Base-by-base conservation (phyloP, 2,888 invertebrate species). In the Drosophila kokeensis region DNA sequence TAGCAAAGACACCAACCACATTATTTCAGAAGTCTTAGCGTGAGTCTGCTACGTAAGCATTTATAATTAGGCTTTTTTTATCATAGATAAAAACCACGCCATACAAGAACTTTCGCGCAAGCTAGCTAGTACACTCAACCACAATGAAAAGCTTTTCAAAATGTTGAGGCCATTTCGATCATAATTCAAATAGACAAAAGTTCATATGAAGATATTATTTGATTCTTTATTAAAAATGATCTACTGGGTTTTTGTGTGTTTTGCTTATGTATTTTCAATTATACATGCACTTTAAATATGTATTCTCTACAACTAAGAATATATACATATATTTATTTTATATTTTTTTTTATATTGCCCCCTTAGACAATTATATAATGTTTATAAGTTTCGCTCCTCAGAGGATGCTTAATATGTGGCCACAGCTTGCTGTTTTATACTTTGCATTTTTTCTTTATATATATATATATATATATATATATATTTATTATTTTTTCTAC, bases 171-270 rank as follows among this genome's bases (percentile, higher is more conserved):
- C 40, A 11, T 10, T 42, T 30, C 15, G 48, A 24, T 13, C 42
- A 45, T 13, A 24, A 15, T 45, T 21, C 7, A 54, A 34, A 21
- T 32, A 11, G 7, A 6, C 8, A 27, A 38, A 55, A n/a, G 1
- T 27, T 38, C 1, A 11, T 50, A 42, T 55, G 29, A 67, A 62
- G 48, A 59, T 67, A 55, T 58, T 64, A 66, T 82, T 65, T n/a
- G 40, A 54, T 61, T 83, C 55, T 77, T 83, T 87, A 83, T 82
- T 83, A 79, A 79, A 85, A 85, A 77, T 87, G 71, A 66, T 63
- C 80, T 87, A 77, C 66, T 60, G 66, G 57, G 32, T 67, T 45
- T 45, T 24, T 58, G 69, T 57, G 49, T 55, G 29, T 59, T 42
- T 52, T 49, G 50, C 49, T 36, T 64, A 68, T 57, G 32, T 79